These are phyloP conservation scores for Okapia johnstoni DNA, from an alignment of 2,113 vertebrate genomes.

Conservation along the genomic window DNA sequence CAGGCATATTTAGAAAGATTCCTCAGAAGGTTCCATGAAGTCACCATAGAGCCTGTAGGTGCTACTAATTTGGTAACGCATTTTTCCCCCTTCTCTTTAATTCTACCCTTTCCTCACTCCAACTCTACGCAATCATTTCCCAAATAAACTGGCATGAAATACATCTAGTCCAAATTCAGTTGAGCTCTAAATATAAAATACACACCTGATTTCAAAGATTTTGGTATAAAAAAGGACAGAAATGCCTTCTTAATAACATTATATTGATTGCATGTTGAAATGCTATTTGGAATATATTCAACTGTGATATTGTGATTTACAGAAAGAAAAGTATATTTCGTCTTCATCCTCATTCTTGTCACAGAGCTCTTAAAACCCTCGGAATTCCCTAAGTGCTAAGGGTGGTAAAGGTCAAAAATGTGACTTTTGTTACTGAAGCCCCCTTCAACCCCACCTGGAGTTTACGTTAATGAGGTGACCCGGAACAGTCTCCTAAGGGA, in stretches of 20 bases:
- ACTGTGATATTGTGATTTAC: neutral
- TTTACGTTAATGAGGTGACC: neutral
- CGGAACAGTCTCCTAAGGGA: neutral
- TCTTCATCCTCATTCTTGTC: neutral
- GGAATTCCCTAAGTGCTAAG: neutral
- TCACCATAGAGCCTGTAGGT: neutral
- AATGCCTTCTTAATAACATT: neutral
- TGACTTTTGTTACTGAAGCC: neutral
- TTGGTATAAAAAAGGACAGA: neutral
- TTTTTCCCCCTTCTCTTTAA: neutral
- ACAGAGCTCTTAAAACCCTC: neutral
- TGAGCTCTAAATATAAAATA: neutral
- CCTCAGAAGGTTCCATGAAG: neutral
- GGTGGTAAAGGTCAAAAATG: neutral
- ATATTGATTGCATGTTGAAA: neutral
- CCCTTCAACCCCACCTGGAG: neutral
- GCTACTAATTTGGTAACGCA: neutral
- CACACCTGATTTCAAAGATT: neutral
- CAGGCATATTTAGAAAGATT: neutral
- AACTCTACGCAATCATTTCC: neutral
- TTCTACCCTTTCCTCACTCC: neutral
- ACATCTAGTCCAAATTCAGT: neutral
- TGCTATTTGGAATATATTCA: neutral
- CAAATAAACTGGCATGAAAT: neutral
- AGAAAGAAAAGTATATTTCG: neutral